Percentiles rank a stretch among this genome's conserved stretches.
phyloP scores from a whole-genome alignment of 2,113 vertebrate genomes.

The Maccullochella peelii region DNA sequence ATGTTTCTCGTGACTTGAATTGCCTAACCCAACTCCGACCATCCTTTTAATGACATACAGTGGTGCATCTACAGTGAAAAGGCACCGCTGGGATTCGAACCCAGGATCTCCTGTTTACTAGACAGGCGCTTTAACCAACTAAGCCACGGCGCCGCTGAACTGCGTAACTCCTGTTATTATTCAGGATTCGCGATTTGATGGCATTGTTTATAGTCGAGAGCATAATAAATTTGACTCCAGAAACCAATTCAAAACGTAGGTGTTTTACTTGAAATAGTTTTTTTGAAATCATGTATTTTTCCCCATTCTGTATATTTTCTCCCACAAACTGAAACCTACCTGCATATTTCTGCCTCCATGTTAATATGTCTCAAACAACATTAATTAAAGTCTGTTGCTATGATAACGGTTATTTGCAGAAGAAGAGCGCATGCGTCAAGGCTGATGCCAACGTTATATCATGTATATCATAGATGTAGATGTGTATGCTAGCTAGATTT shows the following conservation, averaged over 20 bases:
- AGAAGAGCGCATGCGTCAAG: too few species aligned
- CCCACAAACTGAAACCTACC: background rate
- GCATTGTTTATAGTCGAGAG: too few species aligned
- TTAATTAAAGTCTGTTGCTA: background rate
- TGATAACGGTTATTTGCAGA: background rate
- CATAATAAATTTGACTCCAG: too few species aligned
- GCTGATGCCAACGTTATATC: too few species aligned
- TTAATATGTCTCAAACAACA: background rate
- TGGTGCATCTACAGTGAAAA: slow-evolving; percentile 17
- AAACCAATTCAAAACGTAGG: too few species aligned
- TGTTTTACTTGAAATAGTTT: too few species aligned
- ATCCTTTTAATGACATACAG: too few species aligned
- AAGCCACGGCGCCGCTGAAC: slow-evolving; percentile 61
- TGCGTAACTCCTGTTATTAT: rapidly evolving
- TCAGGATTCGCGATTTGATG: too few species aligned
- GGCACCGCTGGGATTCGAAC: slow-evolving; percentile 72
- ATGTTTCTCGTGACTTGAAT: too few species aligned
- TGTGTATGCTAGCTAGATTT: too few species aligned
- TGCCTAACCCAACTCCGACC: rapidly evolving
- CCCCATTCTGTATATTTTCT: background rate
- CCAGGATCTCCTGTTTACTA: slow-evolving; percentile 69
- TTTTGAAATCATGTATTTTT: too few species aligned
- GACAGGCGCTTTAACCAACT: slow-evolving; percentile 74
- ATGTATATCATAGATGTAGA: too few species aligned
- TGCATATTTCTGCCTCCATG: background rate